Percentiles rank a stretch among this genome's conserved stretches.
phyloP scores from a whole-genome alignment of 2,797 vertebrate genomes.

The Neopelma chrysocephalum region DNA sequence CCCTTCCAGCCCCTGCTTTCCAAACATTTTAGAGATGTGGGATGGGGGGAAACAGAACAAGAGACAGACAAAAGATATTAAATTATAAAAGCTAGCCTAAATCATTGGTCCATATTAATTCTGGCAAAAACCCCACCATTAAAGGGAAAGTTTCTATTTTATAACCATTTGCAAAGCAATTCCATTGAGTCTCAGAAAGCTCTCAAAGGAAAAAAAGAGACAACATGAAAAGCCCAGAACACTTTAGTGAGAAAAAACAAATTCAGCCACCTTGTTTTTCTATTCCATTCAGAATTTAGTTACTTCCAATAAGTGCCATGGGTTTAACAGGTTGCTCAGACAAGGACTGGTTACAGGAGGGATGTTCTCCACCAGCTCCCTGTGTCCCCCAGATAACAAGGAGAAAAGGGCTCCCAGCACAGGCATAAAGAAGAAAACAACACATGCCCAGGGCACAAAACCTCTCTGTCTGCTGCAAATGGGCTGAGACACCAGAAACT shows the following conservation, averaged over 20 bases:
- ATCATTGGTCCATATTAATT: background rate
- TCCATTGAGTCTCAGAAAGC: background rate
- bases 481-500: background rate
- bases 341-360: background rate
- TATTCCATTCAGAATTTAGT: background rate
- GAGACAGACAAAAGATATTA: background rate
- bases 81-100: background rate
- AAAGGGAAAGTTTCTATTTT: background rate
- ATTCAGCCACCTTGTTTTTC: background rate
- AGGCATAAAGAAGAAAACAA: background rate
- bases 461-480: background rate
- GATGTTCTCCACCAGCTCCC: too few relatives aligned
- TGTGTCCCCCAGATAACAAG: accelerated
- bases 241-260: background rate
- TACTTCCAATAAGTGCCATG: background rate
- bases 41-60: background rate
- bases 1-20: background rate
- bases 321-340: background rate
- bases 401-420: background rate
- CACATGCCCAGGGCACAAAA: accelerated
- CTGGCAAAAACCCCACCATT: background rate
- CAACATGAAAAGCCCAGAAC: background rate
- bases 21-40: background rate
- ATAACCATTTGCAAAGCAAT: background rate
- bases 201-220: background rate